Evolutionary conservation across 2,113 vertebrate species (phyloP).

Genomic region (Pituophis catenifer): DNA sequence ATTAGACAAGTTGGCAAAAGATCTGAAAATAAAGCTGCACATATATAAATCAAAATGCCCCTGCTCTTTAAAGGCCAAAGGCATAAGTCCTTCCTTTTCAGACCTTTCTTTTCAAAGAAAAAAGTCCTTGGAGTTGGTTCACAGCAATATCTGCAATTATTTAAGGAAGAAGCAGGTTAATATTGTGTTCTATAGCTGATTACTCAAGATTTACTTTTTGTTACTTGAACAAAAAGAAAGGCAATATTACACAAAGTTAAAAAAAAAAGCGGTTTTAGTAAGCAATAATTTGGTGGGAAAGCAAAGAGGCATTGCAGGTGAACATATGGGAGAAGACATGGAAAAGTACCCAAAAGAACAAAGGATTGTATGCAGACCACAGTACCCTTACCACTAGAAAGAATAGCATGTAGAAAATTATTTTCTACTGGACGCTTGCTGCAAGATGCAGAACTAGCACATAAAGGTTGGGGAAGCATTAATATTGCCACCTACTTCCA

Average conservation of each 20-base stretch:
- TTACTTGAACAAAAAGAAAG: not conserved
- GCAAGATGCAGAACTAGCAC: not conserved
- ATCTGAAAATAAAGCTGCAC: not conserved
- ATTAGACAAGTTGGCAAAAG: not conserved
- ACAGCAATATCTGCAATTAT: not conserved
- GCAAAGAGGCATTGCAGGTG: not conserved
- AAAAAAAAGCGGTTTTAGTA: not conserved
- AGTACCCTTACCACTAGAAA: not conserved
- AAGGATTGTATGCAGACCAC: not conserved
- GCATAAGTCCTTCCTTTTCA: not conserved
- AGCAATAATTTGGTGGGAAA: not conserved
- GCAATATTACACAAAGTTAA: not conserved
- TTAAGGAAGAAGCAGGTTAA: not conserved
- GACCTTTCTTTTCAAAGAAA: not conserved
- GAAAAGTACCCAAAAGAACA: not conserved
- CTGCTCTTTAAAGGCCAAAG: not conserved
- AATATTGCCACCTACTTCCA: not conserved
- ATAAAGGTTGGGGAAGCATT: not conserved
- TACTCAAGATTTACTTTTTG: not conserved
- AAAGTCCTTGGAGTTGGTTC: not conserved
- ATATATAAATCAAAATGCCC: not conserved
- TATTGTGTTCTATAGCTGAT: not conserved
- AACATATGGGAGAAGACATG: not conserved
- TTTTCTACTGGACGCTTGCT: not conserved
- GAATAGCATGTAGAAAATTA: not conserved